A percentile compares a stretch with the other conserved stretches of the same genome.
Evolutionary conservation across 2,113 vertebrate genomes (phyloP).

Genomic region (western clawed frog (Xenopus tropicalis)): DNA sequence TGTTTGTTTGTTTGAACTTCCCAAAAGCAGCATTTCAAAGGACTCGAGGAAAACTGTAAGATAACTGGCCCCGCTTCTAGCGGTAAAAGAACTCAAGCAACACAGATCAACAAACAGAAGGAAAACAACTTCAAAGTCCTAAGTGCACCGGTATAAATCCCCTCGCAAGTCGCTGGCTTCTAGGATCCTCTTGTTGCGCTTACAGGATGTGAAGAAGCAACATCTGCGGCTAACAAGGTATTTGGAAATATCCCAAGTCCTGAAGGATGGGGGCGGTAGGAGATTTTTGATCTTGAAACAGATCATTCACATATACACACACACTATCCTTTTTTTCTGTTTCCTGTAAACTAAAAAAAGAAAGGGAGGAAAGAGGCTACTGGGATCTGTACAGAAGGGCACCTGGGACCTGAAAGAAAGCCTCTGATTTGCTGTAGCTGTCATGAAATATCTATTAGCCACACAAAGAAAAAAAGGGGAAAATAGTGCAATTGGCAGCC

Average conservation of each 20-base stretch:
- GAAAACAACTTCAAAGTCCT: background rate
- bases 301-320: constrained; percentile 49
- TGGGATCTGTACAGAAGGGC: constrained; percentile 53
- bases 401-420: constrained; percentile 55
- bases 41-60: constrained; percentile 46
- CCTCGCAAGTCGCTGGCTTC: constrained; percentile 57
- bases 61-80: constrained; percentile 6
- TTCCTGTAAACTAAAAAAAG: constrained; percentile 53
- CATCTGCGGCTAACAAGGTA: constrained; percentile 62
- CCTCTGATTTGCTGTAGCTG: constrained; percentile 62
- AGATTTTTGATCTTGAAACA: constrained; percentile 62
- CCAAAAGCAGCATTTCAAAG: constrained; percentile 53
- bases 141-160: constrained; percentile 49
- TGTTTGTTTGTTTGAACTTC: constrained; percentile 35
- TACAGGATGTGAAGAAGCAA: constrained; percentile 55
- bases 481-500: constrained; percentile 62
- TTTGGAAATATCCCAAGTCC: constrained; percentile 60
- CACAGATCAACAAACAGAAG: constrained; percentile 49
- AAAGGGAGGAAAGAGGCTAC: constrained; percentile 52
- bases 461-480: constrained; percentile 52
- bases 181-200: constrained; percentile 52
- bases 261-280: constrained; percentile 55
- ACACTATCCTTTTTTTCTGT: constrained; percentile 31
- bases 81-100: constrained; percentile 26
- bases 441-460: constrained; percentile 68